Conservation (phyloP, 2,888 invertebrate species). For the Microctonus brassicae region DNA sequence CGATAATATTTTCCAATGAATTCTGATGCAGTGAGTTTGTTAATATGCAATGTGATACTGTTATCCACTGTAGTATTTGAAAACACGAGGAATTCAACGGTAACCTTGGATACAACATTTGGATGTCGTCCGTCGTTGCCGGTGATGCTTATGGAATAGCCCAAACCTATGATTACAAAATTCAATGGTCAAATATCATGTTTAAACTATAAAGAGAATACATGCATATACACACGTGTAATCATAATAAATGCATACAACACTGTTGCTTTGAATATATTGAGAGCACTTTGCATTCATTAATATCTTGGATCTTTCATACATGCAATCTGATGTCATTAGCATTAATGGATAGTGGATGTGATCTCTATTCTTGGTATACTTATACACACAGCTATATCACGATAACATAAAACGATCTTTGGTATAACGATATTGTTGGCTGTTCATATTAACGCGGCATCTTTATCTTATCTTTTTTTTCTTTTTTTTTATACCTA, state of each 20-base stretch:
- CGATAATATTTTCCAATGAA: constrained; percentile 86
- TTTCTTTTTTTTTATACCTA: constrained; percentile 20
- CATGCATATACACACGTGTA: neutral
- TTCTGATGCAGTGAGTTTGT: constrained; percentile 79
- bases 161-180: constrained; percentile 70
- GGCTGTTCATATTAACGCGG: constrained; percentile 43
- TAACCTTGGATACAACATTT: constrained; percentile 89
- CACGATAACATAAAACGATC: constrained; percentile 23
- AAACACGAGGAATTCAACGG: constrained; percentile 85
- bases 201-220: neutral
- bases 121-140: constrained; percentile 92
- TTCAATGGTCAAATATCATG: constrained; percentile 7
- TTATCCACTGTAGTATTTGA: constrained; percentile 87
- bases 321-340: constrained; percentile 11
- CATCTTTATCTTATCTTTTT: constrained; percentile 41
- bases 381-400: neutral
- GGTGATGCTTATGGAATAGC: constrained; percentile 83
- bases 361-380: neutral
- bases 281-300: neutral
- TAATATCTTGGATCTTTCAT: constrained; percentile 1
- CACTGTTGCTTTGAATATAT: neutral
- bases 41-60: constrained; percentile 82
- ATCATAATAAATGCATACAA: neutral
- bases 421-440: constrained; percentile 38
- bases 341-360: constrained; percentile 17